Evolutionary conservation across 2,888 invertebrate genomes (phyloP), one percentile per base, ranked within the genome.

Genomic region (Pammene fasciana): DNA sequence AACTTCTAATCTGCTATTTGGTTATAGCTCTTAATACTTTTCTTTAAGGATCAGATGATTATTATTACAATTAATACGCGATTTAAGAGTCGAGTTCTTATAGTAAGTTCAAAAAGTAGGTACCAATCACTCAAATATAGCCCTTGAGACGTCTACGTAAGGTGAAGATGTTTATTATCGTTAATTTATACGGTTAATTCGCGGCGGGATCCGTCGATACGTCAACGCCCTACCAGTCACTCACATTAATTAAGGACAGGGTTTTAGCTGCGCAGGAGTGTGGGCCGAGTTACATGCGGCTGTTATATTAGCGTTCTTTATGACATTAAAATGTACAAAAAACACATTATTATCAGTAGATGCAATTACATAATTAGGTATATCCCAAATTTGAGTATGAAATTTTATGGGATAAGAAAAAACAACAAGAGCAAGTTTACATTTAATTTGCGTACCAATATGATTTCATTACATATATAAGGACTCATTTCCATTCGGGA

Each of bases 171-270:
- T 2, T 50, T 38, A 16, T 48, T 16, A 5, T 59, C 18, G 38
- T 61, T 41, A 14, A 18, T 46, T 48, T 67, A 67, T 59, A 67
- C 55, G 48, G 55, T 62, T 56, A 50, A 68, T 64, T 57, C 52
- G 54, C 59, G 46, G 46, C 34, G 65, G 52, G 55, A 45, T 61
- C 46, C 48, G 62, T 60, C 67, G 54, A 36, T 45, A 46, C 71
- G 64, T 72, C 72, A 68, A 72, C 68, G 71, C 68, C 68, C 71
- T 71, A 65, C 52, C 48, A 68, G 67, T 70, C 67, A 68, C 67
- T 74, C 72, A 72, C 78, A 76, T 83, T 83, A 79, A 83, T 83
- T 84, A 84, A 75, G 79, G 77, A 77, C 71, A 36, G 36, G 60
- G 61, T 56, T 66, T 64, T 54, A 64, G 60, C 48, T 59, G 62